Percentiles rank a stretch among this genome's conserved stretches.
Conservation (phyloP, 2,888 invertebrate species). For the Mesorhabditis belari region DNA sequence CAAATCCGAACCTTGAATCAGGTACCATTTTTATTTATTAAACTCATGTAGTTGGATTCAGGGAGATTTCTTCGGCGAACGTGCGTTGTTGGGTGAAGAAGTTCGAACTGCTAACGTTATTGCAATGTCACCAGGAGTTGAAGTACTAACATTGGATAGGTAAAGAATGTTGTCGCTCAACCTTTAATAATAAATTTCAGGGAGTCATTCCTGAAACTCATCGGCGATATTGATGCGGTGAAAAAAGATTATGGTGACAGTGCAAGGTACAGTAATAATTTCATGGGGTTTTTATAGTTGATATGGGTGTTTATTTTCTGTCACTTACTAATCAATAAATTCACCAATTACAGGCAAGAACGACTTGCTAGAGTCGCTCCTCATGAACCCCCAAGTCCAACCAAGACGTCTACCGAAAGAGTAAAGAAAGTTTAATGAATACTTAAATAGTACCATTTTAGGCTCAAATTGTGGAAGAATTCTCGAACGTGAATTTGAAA, state of each 20-base stretch:
- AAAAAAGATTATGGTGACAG: slow-evolving; percentile 70
- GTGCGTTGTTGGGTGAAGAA: slow-evolving; percentile 77
- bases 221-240: slow-evolving; percentile 73
- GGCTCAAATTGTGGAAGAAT: slow-evolving; percentile 54
- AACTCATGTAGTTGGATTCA: slow-evolving; percentile 4
- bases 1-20: slow-evolving; percentile 65
- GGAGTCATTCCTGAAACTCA: slow-evolving; percentile 70
- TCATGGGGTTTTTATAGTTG: no score
- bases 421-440: not conserved
- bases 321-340: no score
- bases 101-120: slow-evolving; percentile 80
- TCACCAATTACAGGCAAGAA: no score
- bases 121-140: slow-evolving; percentile 75
- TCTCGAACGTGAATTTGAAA: slow-evolving; percentile 67
- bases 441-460: not conserved
- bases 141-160: slow-evolving; percentile 76
- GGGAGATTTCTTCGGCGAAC: slow-evolving; percentile 82
- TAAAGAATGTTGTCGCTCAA: not conserved
- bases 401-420: slow-evolving; percentile 11
- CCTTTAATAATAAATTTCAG: slow-evolving; percentile 27
- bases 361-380: slow-evolving; percentile 35
- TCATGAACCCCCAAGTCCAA: slow-evolving; percentile 32
- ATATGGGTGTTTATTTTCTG: no score
- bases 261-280: no score
- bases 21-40: slow-evolving; percentile 56